These are phyloP conservation scores for Melanerpes formicivorus DNA, from an alignment of 2,113 vertebrate genomes.

Conservation along the genomic window DNA sequence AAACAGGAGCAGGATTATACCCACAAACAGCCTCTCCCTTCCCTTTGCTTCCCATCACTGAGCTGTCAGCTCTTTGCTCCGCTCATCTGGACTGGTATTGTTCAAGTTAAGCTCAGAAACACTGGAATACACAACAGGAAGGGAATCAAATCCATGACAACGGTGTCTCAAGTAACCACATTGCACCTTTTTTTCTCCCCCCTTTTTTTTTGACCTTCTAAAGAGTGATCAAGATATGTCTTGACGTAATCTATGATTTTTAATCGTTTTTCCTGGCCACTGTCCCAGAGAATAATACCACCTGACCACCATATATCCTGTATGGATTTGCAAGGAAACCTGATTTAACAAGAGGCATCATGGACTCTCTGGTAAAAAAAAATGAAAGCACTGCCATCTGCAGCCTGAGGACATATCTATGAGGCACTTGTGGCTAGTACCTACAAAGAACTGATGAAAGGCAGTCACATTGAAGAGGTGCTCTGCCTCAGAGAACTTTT, in stretches of 20 bases:
- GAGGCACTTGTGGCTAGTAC: not conserved
- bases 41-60: not conserved
- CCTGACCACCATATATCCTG: not conserved
- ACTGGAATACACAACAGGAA: not conserved
- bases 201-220: not conserved
- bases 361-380: not conserved
- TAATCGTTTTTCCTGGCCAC: not conserved
- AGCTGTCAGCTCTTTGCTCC: not conserved
- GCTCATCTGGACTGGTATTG: not conserved
- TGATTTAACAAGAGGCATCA: not conserved
- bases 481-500: not conserved
- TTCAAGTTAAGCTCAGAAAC: not conserved
- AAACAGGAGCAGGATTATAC: not conserved
- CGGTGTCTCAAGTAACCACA: not conserved
- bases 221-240: not conserved
- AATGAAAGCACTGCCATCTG: not conserved
- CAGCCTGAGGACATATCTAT: not conserved
- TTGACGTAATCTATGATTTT: not conserved
- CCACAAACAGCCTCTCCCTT: not conserved
- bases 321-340: not conserved
- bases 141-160: not conserved
- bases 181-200: accelerated
- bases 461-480: not conserved
- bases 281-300: not conserved
- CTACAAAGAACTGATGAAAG: not conserved